Conservation (phyloP, 2,113 vertebrate species). For the Notiomystis cincta region DNA sequence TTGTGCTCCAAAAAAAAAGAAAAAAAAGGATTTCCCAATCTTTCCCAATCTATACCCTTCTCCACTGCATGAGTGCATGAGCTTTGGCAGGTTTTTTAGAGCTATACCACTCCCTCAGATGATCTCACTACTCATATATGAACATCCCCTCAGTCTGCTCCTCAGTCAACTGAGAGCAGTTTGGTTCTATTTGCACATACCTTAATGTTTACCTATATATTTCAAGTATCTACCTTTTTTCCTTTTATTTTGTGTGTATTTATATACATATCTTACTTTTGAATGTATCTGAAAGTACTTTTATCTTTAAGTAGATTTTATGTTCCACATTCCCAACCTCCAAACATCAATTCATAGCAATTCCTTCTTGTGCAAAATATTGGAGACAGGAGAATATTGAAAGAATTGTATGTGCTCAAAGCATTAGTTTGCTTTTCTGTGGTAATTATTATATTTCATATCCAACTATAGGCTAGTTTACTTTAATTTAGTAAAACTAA, state of each 20-base stretch:
- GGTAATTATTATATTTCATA: not conserved
- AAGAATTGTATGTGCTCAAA: not conserved
- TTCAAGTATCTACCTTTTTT: not conserved
- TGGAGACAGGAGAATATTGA: not conserved
- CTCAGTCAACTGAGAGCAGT: not conserved
- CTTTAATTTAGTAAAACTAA: not conserved
- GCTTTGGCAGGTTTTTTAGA: not conserved
- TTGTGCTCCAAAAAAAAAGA: not conserved
- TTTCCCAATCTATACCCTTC: not conserved
- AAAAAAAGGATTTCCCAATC: not conserved
- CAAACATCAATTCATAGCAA: not conserved
- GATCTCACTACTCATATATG: not conserved
- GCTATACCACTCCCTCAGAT: not conserved
- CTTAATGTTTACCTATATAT: not conserved
- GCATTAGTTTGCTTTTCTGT: not conserved
- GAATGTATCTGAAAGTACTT: not conserved
- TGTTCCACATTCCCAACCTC: not conserved
- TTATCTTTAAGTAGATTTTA: not conserved
- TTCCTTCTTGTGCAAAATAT: not conserved
- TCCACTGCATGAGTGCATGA: not conserved
- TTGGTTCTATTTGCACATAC: not conserved
- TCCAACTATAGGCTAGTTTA: not conserved
- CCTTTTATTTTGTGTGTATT: not conserved
- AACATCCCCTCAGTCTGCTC: not conserved
- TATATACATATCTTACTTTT: not conserved